Evolutionary conservation across 2,888 invertebrate species (phyloP).

Genomic region (Tridacna gigas): DNA sequence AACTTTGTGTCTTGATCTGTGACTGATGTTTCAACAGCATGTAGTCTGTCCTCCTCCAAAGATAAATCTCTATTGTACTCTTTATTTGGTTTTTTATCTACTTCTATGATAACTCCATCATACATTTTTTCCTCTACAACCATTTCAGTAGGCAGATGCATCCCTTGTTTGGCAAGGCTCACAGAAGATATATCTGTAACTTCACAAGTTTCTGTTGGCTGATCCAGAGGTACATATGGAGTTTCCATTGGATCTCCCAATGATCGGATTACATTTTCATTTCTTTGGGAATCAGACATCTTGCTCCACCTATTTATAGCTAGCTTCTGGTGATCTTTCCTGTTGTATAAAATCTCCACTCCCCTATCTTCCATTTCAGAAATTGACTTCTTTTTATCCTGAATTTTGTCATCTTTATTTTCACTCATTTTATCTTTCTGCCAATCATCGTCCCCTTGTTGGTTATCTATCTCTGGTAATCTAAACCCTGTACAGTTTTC

Average conservation of each 20-base stretch:
- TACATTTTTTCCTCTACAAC: neutral
- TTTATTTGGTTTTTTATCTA: neutral
- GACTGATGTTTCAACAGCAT: neutral
- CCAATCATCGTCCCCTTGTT: neutral
- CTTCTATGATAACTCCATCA: neutral
- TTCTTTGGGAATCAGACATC: neutral
- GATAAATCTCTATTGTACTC: neutral
- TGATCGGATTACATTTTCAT: too few relatives aligned
- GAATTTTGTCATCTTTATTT: neutral
- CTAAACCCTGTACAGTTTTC: conserved; percentile 32
- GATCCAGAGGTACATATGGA: neutral
- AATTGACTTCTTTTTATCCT: neutral
- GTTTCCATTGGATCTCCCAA: neutral
- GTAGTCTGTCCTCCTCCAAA: neutral
- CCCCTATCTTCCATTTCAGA: neutral
- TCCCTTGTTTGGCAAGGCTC: neutral
- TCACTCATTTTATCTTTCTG: neutral
- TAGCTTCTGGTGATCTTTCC: neutral
- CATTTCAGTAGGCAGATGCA: neutral
- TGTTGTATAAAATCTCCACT: neutral
- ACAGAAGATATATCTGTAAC: neutral
- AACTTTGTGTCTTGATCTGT: neutral
- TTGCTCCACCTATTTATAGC: neutral
- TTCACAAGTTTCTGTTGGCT: neutral
- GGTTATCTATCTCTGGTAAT: conserved; percentile 4